Base-by-base conservation (phyloP, 2,888 invertebrate genomes). In the Phorcus lineatus region DNA sequence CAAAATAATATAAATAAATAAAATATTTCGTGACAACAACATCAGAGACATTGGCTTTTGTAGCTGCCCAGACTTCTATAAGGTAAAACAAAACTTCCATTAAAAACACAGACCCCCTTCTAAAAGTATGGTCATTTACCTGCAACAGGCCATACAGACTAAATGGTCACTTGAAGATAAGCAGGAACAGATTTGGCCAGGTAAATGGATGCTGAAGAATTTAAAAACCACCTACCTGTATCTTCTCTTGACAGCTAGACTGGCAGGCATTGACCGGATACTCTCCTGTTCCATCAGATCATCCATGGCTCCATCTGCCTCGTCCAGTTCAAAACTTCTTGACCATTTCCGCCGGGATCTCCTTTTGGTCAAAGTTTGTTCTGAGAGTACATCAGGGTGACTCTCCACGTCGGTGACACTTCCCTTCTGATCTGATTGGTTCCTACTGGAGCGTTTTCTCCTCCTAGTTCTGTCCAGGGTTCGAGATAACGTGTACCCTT, bases 221-320 rank as follows among this genome's bases (percentile, higher is more conserved):
- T 36, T 36, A 1, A 47, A 47, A 47, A 47, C 9, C 47, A 47
- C 54, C 22, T 70, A 88, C 88, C 86, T 86, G 81, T 85, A 87
- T 77, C 83, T 86, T 55, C 85, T 84, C 80, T 88, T 89, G 9
- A 86, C 86, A 16, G 82, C 75, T 13, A 89, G 74, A 24, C 80
- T 83, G 7, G 87, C 86, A 17, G 87, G 80, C 86, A 89, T 88
- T n/a, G 81, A 80, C 52, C 81, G 82, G 7, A 89, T 83, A 55
- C 83, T 83, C 28, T 87, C 82, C 24, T 78, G 53, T 57, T 47
- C 70, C 78, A 81, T 24, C 82, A 67, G 13, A 81, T 70, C 31
- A 74, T 80, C 17, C 76, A 80, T 17, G 82, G 82, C n/a, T 47
- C 47, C 47, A 83, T 82, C 36, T 86, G 54, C 75, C 24, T 77